phyloP scores from a whole-genome alignment of 2,888 invertebrate species.

The Stenodera caucasica region DNA sequence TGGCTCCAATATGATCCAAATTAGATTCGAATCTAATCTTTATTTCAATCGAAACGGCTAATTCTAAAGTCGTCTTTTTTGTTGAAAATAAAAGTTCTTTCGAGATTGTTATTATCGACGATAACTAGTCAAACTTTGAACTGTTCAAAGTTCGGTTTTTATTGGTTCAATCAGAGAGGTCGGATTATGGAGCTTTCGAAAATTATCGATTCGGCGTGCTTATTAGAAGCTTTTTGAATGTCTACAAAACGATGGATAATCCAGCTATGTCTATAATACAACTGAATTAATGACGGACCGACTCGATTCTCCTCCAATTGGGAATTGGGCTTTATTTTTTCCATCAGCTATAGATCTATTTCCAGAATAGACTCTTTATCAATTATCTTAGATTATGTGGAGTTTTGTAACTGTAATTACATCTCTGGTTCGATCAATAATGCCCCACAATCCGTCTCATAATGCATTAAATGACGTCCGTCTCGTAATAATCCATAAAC shows the following conservation, averaged over 20 bases:
- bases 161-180: not conserved
- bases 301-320: not conserved
- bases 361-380: not conserved
- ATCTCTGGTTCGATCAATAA: not conserved
- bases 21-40: conserved; percentile 11
- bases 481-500: not conserved
- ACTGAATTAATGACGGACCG: not conserved
- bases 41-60: not conserved
- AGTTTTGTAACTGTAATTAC: conserved; percentile 2
- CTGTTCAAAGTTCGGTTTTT: not conserved
- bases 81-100: too few relatives aligned
- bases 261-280: not conserved
- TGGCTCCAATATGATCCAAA: conserved; percentile 11
- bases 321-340: too few relatives aligned
- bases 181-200: not conserved
- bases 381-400: not conserved
- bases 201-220: not conserved
- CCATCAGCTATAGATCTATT: not conserved
- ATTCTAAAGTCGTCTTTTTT: too few relatives aligned
- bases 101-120: too few relatives aligned
- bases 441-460: not conserved
- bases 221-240: not conserved
- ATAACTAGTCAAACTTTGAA: too few relatives aligned
- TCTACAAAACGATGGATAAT: not conserved
- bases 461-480: not conserved